Evolutionary conservation across 1,140 invertebrate genomes (phyloP).

Genomic region (Nephotettix cincticeps): DNA sequence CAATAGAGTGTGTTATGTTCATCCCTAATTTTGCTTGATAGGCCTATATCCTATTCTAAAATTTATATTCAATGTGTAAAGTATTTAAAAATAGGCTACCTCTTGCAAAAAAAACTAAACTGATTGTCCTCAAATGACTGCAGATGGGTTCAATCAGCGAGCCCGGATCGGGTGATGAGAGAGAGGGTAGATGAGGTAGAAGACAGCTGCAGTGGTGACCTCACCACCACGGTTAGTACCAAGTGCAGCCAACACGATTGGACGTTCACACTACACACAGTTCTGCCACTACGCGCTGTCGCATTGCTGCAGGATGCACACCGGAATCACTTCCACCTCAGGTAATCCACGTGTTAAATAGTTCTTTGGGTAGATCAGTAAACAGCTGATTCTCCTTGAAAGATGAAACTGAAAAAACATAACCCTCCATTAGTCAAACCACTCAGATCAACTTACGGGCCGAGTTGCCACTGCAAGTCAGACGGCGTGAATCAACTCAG

Average conservation of each 20-base stretch:
- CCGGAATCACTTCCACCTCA: slow-evolving; percentile 68
- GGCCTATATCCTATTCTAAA: no score
- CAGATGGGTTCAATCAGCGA: slow-evolving; percentile 57
- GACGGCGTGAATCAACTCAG: no score
- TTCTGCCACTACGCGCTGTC: slow-evolving; percentile 55
- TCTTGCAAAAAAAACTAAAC: no score
- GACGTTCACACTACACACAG: slow-evolving; percentile 61
- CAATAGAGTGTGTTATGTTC: no score
- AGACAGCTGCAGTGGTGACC: slow-evolving; percentile 58
- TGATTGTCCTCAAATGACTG: no score
- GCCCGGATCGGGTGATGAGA: slow-evolving; percentile 57
- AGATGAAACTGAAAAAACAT: no score
- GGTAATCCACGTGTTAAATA: slow-evolving; percentile 43
- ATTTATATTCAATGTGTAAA: no score
- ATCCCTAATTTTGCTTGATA: no score
- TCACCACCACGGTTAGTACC: slow-evolving; percentile 62
- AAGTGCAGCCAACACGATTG: slow-evolving; percentile 67
- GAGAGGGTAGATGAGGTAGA: slow-evolving; percentile 60
- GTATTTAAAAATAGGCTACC: no score
- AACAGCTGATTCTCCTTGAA: background rate
- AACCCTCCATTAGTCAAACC: no score
- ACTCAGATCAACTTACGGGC: no score
- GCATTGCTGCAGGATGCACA: slow-evolving; percentile 71
- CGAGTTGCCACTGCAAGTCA: no score
- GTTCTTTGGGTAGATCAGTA: background rate